Evolutionary conservation across 2,113 vertebrate genomes (phyloP).

Genomic region (Progne subis): DNA sequence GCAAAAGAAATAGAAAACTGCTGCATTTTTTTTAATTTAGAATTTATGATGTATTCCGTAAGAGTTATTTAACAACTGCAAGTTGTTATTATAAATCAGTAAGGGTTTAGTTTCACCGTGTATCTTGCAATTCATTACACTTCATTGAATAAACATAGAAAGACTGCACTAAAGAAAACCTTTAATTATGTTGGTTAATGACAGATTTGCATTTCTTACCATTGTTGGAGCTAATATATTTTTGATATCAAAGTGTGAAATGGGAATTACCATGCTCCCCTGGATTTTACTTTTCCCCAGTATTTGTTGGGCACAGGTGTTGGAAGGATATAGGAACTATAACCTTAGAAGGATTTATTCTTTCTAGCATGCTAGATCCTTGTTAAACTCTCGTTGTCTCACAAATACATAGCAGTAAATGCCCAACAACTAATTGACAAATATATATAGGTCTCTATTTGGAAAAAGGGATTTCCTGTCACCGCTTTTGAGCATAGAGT

Average conservation of each 20-base stretch:
- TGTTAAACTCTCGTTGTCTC: not conserved
- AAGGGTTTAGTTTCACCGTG: not conserved
- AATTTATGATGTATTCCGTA: not conserved
- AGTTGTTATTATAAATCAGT: not conserved
- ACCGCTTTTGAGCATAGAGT: not conserved
- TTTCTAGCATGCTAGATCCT: not conserved
- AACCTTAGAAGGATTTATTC: not conserved
- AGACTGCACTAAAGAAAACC: not conserved
- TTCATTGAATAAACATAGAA: constrained; percentile 31
- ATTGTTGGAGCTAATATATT: not conserved
- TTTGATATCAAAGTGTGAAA: not conserved
- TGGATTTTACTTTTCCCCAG: not conserved
- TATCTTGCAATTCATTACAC: constrained; percentile 9
- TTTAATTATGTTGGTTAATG: not conserved
- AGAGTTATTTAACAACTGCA: not conserved
- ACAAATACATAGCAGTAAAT: not conserved
- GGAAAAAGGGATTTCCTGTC: not conserved
- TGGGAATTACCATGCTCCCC: not conserved
- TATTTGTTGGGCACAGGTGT: not conserved
- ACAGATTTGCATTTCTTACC: not conserved
- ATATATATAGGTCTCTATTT: not conserved
- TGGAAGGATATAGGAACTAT: not conserved
- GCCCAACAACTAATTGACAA: not conserved
- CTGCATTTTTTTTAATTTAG: not conserved
- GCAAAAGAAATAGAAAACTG: not conserved